Conservation (phyloP, 2,797 vertebrate species). For the Poeciliopsis gracilis region DNA sequence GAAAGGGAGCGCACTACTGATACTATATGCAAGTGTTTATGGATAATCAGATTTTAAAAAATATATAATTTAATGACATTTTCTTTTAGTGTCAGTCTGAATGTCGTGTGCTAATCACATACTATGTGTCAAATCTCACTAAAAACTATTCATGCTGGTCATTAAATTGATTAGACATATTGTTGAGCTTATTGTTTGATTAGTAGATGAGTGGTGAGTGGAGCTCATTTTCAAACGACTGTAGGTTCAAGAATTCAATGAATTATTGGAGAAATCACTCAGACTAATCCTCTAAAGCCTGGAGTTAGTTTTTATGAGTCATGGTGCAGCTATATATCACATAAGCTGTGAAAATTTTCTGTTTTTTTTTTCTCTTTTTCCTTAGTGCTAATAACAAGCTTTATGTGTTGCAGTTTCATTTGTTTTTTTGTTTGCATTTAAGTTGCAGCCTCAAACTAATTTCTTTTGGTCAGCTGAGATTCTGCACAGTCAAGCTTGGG, state of each 20-base stretch:
- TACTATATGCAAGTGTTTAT: neutral
- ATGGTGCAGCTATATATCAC: neutral
- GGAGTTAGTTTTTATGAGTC: neutral
- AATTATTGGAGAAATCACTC: neutral
- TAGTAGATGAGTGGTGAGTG: conserved; percentile 4
- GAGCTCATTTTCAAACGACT: conserved; percentile 8
- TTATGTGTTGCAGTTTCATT: neutral
- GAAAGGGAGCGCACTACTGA: neutral
- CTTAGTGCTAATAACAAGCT: neutral
- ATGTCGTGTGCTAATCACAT: neutral
- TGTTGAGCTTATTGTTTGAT: neutral
- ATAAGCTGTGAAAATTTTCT: neutral
- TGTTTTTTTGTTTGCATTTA: neutral
- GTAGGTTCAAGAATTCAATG: neutral
- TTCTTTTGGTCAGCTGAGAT: neutral
- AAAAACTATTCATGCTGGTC: neutral
- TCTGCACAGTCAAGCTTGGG: neutral
- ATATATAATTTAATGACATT: neutral
- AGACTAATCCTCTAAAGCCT: neutral
- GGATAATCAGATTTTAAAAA: neutral
- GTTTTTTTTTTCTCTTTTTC: neutral
- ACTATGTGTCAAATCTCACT: neutral
- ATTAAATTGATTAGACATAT: neutral
- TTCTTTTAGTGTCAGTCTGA: neutral
- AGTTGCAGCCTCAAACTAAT: neutral